Base-by-base conservation (phyloP, 2,888 invertebrate genomes). In the Sphaerophoria taeniata region DNA sequence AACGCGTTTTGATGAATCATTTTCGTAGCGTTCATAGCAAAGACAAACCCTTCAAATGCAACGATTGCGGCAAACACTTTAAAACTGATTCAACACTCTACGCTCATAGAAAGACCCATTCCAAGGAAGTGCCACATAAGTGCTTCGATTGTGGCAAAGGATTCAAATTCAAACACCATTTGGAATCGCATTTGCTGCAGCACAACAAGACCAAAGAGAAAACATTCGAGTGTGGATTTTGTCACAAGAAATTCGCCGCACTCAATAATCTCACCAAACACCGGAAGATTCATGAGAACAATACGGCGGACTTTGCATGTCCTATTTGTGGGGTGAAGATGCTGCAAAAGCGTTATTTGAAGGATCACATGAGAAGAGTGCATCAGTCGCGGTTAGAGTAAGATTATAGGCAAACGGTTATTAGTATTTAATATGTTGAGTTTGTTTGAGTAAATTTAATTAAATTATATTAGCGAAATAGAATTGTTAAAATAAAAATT, bases 81-180 rank as follows among this genome's bases (percentile, higher is more conserved):
- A 87, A 87, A 69, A 86, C 87, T 0, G 87, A 87, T 36, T 87
- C 87, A 6, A 86, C 82, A 5, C 34, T 87, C 6, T 86, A 78
- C 16, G 78, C 87, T 12, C 87, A 87, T 53, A 61, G 69, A 5
- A 86, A 86, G 55, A 72, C 72, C n/a, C 87, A 87, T 58, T 78
- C 63, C 0, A 58, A 80, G 0, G 61, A 60, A 9, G 58, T 43
- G 5, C 78, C 78, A 0, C 58, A 78, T 31, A 73, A 81, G 24
- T 87, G 87, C 51, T 58, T 67, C 12, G 61, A 76, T 12, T 87
- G 87, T n/a, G 70, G 75, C 4, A 87, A 87, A 55, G 61, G 65
- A n/a, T 87, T 87, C 31, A 86, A 86, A 51, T 79, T 87, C 24
- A 87, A 86, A 60, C 87, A 87, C 65, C 87, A 87, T 67, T 61